Conservation (phyloP, 2,888 invertebrate genomes). For the Ephialtes manifestator region DNA sequence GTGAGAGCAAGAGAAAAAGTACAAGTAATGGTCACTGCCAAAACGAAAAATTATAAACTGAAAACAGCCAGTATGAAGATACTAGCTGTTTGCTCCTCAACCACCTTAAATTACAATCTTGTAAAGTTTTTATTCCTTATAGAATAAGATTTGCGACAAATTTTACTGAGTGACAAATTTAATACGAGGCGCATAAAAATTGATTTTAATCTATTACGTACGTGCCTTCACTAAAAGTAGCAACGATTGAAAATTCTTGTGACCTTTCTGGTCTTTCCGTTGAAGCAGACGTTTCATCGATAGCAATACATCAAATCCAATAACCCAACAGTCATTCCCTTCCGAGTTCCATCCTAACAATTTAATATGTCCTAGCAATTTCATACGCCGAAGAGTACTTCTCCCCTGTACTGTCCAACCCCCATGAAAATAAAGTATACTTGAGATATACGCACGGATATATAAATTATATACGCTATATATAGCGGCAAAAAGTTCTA, state of each 20-base stretch:
- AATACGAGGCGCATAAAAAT: background rate
- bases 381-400: background rate
- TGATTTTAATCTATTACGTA: background rate
- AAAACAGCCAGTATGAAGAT: too few relatives aligned
- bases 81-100: too few relatives aligned
- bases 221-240: background rate
- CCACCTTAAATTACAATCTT: too few relatives aligned
- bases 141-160: background rate
- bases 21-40: too few relatives aligned
- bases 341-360: conserved; percentile 5
- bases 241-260: background rate
- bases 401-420: background rate
- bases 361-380: conserved; percentile 41
- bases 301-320: conserved; percentile 4
- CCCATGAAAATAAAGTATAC: too few relatives aligned
- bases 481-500: too few relatives aligned
- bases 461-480: too few relatives aligned
- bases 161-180: background rate
- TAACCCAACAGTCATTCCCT: background rate
- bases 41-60: too few relatives aligned
- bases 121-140: background rate
- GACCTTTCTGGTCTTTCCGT: background rate
- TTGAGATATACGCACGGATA: too few relatives aligned
- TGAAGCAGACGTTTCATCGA: background rate
- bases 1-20: too few relatives aligned